phyloP scores from a whole-genome alignment of 1,140 invertebrate genomes.

The Solenopsis fugax region DNA sequence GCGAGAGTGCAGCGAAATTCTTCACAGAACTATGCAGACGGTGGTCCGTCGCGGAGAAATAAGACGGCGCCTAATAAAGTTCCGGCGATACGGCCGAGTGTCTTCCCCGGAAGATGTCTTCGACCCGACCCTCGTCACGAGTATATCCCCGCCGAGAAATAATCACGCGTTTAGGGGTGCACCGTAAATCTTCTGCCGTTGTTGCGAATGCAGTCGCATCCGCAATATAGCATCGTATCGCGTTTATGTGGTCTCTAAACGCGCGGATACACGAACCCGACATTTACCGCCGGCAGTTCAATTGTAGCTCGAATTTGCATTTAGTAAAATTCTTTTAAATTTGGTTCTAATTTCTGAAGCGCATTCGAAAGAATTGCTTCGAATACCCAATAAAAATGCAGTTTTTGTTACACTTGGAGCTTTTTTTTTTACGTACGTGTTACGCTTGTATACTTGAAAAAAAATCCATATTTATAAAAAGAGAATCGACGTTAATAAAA shows the following conservation, averaged over 20 bases:
- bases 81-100: slow-evolving; percentile 45
- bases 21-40: slow-evolving; percentile 58
- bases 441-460: neutral
- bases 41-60: slow-evolving; percentile 45
- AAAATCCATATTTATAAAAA: neutral
- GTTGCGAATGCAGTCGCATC: neutral
- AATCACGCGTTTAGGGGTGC: slow-evolving; percentile 43
- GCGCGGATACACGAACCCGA: neutral
- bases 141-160: slow-evolving; percentile 29
- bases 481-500: neutral
- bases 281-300: slow-evolving; percentile 2
- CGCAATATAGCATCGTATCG: slow-evolving; percentile 18
- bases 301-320: slow-evolving; percentile 11
- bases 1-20: slow-evolving; percentile 53
- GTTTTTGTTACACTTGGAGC: neutral
- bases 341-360: neutral
- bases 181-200: slow-evolving; percentile 1
- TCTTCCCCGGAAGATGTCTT: slow-evolving; percentile 50
- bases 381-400: neutral
- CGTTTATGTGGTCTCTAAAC: neutral
- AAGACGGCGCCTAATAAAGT: slow-evolving; percentile 62
- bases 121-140: slow-evolving; percentile 41
- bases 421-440: too few species aligned
- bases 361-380: neutral
- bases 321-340: neutral